Base-by-base conservation (phyloP, 2,888 invertebrate species). In the Tetrapedia diversipes region DNA sequence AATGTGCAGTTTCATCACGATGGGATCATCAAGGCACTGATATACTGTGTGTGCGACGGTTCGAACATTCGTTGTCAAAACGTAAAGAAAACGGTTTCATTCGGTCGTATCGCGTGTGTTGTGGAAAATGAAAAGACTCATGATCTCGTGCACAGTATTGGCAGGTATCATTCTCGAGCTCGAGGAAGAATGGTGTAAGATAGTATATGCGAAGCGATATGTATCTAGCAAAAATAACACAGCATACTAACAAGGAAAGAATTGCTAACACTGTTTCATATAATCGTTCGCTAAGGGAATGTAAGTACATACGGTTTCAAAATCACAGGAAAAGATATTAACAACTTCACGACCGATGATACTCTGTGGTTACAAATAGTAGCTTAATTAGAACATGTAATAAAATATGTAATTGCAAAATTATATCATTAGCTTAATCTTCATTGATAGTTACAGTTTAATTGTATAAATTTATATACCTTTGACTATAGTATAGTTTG, bases 121-220 rank as follows among this genome's bases (percentile, higher is more conserved):
- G 37, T 49, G 11, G 27, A n/a, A 45, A 19, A 34, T 29, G 10
- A 43, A n/a, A 24, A 41, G 19, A 37, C 10, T 37, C 41, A 53
- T 24, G 56, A 74, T 64, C 60, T 61, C 60, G 75, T 73, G 74
- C 76, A 74, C 8, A 41, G n/a, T n/a, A n/a, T n/a, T 51, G 29
- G 29, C 22, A 0, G 27, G 1, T 41, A 34, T 34, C 16, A 8
- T 39, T 64, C 1, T 14, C 14, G 24, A 57, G 57, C 16, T 19
- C 3, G 22, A 66, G 4, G n/a, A 22, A 16, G 19, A 34, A 11
- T 8, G 22, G 29, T 16, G 51, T 27, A 32, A 16, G n/a, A n/a
- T n/a, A n/a, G 51, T 63, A 37, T 68, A 57, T 61, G 19, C 27
- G 27, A 74, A 64, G 68, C 69, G 11, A 39, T 24, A 1, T 24